phyloP scores from a whole-genome alignment of 2,797 vertebrate species.

The Enteromius unitaeniatus region DNA sequence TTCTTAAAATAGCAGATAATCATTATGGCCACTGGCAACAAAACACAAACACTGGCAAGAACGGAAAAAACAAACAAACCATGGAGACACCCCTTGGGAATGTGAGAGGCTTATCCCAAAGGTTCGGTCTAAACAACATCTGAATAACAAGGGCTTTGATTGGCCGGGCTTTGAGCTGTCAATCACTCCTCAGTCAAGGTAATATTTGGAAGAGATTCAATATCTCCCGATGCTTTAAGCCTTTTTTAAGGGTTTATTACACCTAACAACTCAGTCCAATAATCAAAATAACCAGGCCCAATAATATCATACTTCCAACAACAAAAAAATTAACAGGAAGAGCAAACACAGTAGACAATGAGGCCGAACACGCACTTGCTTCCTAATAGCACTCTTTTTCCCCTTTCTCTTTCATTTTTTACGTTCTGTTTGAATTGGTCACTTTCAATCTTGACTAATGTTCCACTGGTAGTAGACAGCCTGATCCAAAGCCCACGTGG shows the following conservation, averaged over 20 bases:
- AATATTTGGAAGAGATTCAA: constrained; percentile 5
- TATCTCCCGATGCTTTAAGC: background rate
- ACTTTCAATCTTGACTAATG: constrained; percentile 38
- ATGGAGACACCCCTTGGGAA: constrained; percentile 37
- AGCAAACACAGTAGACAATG: background rate
- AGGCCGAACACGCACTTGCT: background rate
- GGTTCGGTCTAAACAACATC: constrained; percentile 47
- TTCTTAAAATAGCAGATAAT: constrained; percentile 6
- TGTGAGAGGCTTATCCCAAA: constrained; percentile 23
- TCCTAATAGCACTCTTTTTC: background rate
- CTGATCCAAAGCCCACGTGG: background rate
- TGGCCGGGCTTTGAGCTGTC: constrained; percentile 41
- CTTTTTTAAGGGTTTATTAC: background rate
- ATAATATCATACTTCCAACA: background rate
- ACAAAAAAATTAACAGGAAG: constrained; percentile 4
- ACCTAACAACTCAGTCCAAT: background rate
- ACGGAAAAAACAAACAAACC: background rate
- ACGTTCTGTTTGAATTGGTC: background rate
- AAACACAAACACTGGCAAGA: background rate
- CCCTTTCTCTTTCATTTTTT: background rate
- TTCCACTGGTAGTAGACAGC: constrained; percentile 42
- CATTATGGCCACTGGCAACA: background rate
- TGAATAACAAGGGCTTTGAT: constrained; percentile 47
- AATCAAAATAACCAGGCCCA: background rate
- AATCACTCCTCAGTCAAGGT: constrained; percentile 22